Conservation (phyloP, 1,140 invertebrate species). For the Medauroidea extradentata region DNA sequence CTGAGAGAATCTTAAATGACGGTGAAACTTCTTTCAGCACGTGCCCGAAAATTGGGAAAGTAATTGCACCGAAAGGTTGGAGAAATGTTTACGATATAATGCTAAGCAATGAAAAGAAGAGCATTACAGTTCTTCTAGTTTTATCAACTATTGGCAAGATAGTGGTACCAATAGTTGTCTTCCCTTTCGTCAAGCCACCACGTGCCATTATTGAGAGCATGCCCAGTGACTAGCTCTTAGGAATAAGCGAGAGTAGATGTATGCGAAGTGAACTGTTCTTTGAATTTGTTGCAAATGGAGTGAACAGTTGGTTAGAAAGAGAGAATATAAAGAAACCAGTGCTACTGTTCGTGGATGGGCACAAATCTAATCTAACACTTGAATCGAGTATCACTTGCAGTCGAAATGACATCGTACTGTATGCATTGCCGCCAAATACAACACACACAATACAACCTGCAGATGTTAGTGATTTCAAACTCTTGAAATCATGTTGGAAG, state of each 20-base stretch:
- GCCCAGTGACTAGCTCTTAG: slow-evolving; percentile 35
- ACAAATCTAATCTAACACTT: slow-evolving; percentile 36
- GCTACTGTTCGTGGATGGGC: slow-evolving; percentile 43
- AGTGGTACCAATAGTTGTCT: slow-evolving; percentile 36
- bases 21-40: slow-evolving; percentile 1
- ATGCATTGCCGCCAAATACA: slow-evolving; percentile 22
- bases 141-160: slow-evolving; percentile 31
- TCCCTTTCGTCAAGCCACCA: slow-evolving; percentile 33
- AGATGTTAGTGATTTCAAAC: slow-evolving; percentile 25
- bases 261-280: slow-evolving; percentile 40
- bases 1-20: background rate
- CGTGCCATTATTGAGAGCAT: slow-evolving; percentile 25
- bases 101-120: slow-evolving; percentile 24
- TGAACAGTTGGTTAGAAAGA: slow-evolving; percentile 37
- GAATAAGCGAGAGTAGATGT: slow-evolving; percentile 39
- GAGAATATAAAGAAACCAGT: slow-evolving; percentile 35
- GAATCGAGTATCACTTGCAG: slow-evolving; percentile 36
- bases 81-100: background rate
- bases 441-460: slow-evolving; percentile 30
- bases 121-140: slow-evolving; percentile 23
- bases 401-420: slow-evolving; percentile 35
- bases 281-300: slow-evolving; percentile 40
- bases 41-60: background rate
- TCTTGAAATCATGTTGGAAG: slow-evolving; percentile 17
- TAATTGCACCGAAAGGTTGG: background rate